Conservation (phyloP, 2,113 vertebrate genomes). For the Tenrec ecaudatus region DNA sequence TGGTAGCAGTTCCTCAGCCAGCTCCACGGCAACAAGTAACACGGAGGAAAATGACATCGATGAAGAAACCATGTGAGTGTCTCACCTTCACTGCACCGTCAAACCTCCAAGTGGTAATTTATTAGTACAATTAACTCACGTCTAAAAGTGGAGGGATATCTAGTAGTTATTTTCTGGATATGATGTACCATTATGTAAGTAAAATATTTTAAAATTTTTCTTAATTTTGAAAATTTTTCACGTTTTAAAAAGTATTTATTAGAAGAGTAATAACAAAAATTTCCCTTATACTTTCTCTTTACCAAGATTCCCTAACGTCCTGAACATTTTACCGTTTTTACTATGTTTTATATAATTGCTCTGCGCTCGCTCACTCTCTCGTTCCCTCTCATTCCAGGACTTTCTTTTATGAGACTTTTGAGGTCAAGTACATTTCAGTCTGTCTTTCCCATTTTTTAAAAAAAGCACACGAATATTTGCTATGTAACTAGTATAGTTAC, state of each 20-base stretch:
- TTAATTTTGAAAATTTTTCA: constrained; percentile 34
- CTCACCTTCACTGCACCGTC: neutral
- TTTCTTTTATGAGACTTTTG: constrained; percentile 14
- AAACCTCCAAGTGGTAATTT: neutral
- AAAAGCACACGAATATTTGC: neutral
- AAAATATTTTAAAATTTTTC: neutral
- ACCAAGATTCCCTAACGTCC: neutral
- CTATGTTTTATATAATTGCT: neutral
- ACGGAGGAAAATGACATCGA: constrained; percentile 99
- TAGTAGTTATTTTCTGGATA: neutral
- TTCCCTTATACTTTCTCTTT: neutral
- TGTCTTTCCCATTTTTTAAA: neutral
- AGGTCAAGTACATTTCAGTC: neutral
- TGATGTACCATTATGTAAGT: neutral
- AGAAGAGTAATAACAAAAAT: constrained; percentile 14
- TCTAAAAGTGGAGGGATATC: neutral
- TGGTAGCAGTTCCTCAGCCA: constrained; percentile 97
- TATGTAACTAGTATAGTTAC: neutral
- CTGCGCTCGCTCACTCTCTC: neutral
- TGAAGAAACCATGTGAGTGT: constrained; percentile 97
- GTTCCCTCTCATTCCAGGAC: neutral
- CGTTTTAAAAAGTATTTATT: constrained; percentile 6
- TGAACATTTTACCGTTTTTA: neutral
- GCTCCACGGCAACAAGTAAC: constrained; percentile 98
- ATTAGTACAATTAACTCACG: neutral